Evolutionary conservation across 2,797 vertebrate species (phyloP).

Genomic region (Eulemur albifrons): DNA sequence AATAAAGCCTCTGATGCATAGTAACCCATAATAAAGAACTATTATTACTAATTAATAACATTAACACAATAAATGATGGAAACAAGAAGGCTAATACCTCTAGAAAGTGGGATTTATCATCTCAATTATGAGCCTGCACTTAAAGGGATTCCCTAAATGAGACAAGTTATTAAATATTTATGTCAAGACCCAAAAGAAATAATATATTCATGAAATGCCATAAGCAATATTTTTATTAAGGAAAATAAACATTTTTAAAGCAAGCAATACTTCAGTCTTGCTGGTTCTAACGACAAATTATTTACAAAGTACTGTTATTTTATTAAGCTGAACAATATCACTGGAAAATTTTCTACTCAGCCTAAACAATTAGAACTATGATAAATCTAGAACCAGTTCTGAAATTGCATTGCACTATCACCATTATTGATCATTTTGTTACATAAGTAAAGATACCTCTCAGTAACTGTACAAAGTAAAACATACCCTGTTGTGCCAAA

Average conservation of each 20-base stretch:
- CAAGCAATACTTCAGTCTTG: conserved; percentile 29
- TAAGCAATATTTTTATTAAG: conserved; percentile 40
- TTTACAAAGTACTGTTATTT: conserved; percentile 33
- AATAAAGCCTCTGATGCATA: conserved; percentile 26
- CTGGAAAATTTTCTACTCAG: conserved; percentile 20
- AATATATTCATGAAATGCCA: conserved; percentile 43
- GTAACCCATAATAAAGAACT: conserved; percentile 5
- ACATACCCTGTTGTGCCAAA: background rate
- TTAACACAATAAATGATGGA: conserved; percentile 34
- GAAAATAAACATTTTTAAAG: conserved; percentile 50
- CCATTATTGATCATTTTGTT: conserved; percentile 19
- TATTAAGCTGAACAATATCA: conserved; percentile 38
- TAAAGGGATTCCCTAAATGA: conserved; percentile 14
- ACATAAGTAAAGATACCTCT: background rate
- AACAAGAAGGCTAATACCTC: conserved; percentile 39
- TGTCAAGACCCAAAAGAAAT: conserved; percentile 26
- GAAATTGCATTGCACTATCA: background rate
- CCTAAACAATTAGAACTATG: background rate
- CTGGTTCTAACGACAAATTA: conserved; percentile 25
- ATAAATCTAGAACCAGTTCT: conserved; percentile 17
- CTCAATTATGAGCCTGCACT: conserved; percentile 46
- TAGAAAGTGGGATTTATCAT: conserved; percentile 28
- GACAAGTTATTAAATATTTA: conserved; percentile 39
- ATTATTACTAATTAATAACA: conserved; percentile 44
- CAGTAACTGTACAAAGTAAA: background rate